Evolutionary conservation across 2,797 vertebrate species (phyloP).

Genomic region (Taeniopygia guttata): DNA sequence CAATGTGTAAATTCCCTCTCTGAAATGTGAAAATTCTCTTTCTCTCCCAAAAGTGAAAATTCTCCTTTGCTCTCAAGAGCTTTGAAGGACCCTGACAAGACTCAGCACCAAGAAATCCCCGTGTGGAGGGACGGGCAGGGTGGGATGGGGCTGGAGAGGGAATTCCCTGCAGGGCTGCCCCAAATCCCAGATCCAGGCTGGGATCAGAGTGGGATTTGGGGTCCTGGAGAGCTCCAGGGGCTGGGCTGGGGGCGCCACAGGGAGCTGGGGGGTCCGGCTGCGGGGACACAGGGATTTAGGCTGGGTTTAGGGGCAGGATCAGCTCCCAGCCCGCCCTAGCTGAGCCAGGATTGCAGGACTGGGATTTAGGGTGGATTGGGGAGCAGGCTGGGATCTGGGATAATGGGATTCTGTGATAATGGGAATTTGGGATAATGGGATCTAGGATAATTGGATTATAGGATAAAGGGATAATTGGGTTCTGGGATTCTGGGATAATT

Average conservation of each 20-base stretch:
- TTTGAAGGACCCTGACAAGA: background rate
- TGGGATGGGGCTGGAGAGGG: accelerated
- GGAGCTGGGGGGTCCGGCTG: background rate
- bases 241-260: background rate
- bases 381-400: too few relatives aligned
- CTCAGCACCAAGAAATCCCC: background rate
- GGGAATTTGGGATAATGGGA: too few relatives aligned
- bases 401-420: background rate
- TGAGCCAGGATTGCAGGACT: background rate
- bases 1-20: background rate
- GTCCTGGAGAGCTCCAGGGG: accelerated
- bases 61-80: background rate
- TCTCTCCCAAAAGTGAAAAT: too few relatives aligned
- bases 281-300: too few relatives aligned
- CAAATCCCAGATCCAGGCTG: background rate
- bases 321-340: background rate
- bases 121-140: background rate
- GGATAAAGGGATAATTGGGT: background rate
- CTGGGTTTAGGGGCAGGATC: too few relatives aligned
- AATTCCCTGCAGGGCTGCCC: background rate
- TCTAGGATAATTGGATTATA: background rate
- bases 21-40: background rate
- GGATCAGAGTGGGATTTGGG: background rate
- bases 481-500: background rate
- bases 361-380: too few relatives aligned